Evolutionary conservation across 2,888 invertebrate genomes (phyloP), one percentile per base, ranked within the genome.

Genomic region (Heliconius hortense): DNA sequence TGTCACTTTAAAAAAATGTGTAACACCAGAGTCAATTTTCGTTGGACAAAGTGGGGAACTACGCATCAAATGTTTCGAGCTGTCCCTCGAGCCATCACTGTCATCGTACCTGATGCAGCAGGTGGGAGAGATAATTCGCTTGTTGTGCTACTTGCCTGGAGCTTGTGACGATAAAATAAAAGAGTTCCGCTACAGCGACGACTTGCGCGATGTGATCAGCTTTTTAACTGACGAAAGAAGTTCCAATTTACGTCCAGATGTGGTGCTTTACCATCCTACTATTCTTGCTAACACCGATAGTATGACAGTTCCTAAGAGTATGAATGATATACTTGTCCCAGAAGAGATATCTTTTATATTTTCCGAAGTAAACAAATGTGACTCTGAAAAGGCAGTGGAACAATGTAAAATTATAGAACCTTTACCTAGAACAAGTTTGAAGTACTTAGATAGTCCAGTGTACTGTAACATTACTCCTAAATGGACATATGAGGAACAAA

Each of bases 261-360:
- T 92, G 4, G 84, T 94, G 15, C 85, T 94, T 24, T 91, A 92
- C 79, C 94, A 94, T 79, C 94, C 94, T 11, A 93, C 94, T 21
- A 90, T 94, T 18, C 88, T 94, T 31, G 85, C 91, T 59, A 91
- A 94, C 81, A 81, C 91, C n/a, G 92, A 91, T 80, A 80, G 82
- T 2, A 82, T 84, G 43, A 79, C 81, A 1, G 82, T 80, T 53
- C 85, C 87, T 1, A 87, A 83, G 79, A 79, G 80, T 76, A 81
- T 89, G 21, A 81, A 81, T 80, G 87, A 92, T 43, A 88, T 92
- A 74, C 82, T 93, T 72, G 79, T 89, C 59, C 81, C 88, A 69
- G 79, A 77, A 21, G 83, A 86, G 60, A 83, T 84, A 48, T 78
- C 82, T 62, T 78, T 81, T 59, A 76, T 76, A 43, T 80, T 80